phyloP scores from a whole-genome alignment of 2,113 vertebrate species.

The Chaetura pelagica region DNA sequence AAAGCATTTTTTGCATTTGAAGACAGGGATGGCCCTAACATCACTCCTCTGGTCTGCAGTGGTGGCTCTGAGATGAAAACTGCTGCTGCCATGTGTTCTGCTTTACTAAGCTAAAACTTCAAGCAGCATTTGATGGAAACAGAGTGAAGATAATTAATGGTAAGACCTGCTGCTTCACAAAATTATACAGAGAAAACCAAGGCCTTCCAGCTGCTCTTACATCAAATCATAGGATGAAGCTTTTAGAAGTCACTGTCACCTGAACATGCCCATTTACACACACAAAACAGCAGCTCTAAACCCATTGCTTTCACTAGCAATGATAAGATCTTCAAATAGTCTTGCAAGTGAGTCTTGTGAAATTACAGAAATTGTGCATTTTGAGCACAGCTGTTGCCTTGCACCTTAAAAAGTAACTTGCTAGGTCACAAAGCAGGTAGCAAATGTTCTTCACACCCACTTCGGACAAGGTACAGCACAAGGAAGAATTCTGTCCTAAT shows the following conservation, averaged over 20 bases:
- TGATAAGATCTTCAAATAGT: not conserved
- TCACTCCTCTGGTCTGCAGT: not conserved
- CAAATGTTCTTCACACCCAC: not conserved
- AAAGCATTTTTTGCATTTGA: not conserved
- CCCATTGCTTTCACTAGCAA: not conserved
- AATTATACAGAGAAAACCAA: not conserved
- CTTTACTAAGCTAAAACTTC: not conserved
- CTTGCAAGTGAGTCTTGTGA: no score
- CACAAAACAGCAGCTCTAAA: slow-evolving; percentile 1
- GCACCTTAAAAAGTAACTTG: not conserved
- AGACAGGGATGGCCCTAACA: not conserved
- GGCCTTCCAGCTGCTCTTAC: not conserved
- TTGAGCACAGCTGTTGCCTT: not conserved
- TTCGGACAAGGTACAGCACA: not conserved
- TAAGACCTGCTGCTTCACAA: not conserved
- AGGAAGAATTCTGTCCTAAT: not conserved
- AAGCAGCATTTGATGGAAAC: not conserved
- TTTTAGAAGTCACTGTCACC: not conserved
- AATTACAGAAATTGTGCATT: not conserved
- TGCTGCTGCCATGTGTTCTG: not conserved
- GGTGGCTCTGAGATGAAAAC: not conserved
- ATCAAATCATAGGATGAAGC: not conserved
- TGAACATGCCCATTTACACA: not conserved
- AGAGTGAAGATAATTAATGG: not conserved
- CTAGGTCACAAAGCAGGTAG: not conserved